Evolutionary conservation across 2,113 vertebrate species (phyloP).

Genomic region (Promerops cafer): DNA sequence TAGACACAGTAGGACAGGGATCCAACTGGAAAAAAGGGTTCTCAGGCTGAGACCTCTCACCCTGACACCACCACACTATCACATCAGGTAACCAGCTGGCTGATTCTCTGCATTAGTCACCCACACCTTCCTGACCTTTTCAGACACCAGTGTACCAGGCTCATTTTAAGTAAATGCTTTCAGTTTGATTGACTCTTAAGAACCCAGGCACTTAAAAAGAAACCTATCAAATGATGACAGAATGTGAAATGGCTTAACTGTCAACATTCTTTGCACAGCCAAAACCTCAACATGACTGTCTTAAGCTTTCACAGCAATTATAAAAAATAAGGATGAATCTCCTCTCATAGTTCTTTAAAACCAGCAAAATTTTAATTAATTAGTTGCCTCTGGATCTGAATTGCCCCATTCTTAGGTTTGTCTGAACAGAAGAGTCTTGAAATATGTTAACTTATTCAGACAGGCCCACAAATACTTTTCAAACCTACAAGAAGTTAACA

Average conservation of each 20-base stretch:
- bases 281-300: neutral
- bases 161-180: neutral
- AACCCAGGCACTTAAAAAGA: neutral
- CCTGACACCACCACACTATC: neutral
- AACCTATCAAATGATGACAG: neutral
- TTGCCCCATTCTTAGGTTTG: neutral
- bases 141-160: neutral
- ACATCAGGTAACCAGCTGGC: neutral
- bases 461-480: neutral
- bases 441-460: neutral
- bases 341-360: neutral
- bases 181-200: neutral
- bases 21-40: neutral
- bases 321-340: neutral
- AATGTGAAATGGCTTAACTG: neutral
- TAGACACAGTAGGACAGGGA: neutral
- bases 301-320: neutral
- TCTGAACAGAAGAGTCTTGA: neutral
- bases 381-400: neutral
- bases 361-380: neutral
- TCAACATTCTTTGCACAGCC: neutral
- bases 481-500: neutral
- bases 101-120: conserved; percentile 3
- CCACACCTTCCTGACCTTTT: neutral
- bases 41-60: neutral